Base-by-base conservation (phyloP, 1,140 invertebrate species). In the Hypsibius dujardini region DNA sequence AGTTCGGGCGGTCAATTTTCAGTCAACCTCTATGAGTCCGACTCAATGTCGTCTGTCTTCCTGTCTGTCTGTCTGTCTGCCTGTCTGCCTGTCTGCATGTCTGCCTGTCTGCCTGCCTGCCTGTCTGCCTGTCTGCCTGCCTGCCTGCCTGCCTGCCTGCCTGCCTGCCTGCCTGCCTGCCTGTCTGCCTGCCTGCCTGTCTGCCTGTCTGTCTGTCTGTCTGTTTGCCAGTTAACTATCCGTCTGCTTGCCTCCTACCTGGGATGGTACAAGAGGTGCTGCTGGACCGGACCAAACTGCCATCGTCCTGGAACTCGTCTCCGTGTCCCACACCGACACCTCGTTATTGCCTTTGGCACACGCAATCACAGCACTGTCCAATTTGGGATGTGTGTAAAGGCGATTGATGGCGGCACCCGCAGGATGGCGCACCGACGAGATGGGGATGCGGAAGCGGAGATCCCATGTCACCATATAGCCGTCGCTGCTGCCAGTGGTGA, bases 381-480 rank as follows among this genome's bases (percentile, higher is more conserved):
- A 7, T 7, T 67, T 67, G 12, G 62, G 62, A 42, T 67, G 62
- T 3, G 62, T 67, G 62, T 67, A 67, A 7, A 67, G 42, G 3
- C 62, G 62, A 42, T 42, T 45, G 62, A 67, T 67, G 12, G 62
- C 12, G 7, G 12, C 42, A 87, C 87, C 83, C 74, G 85, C 85
- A 1, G 88, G 87, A 82, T 91, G 88, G 71, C 80, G 82, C 56
- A 91, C 84, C 1, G 82, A 85, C 2, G 87, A 87, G 73, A 95
- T 90, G 1, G 91, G 89, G 71, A 97, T 80, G 71, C 88, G 87
- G 79, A 97, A 96, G 47, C 93, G 82, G 47, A 96, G 81, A 81
- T 97, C 93, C 92, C 92, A 96, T 73, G 89, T 90, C 46, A 87
- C 86, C 74, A 92, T 85, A 70, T 85, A 84, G 1, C 92, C 92